Evolutionary conservation across 2,113 vertebrate species (phyloP).

Genomic region (Cygnus buccinator): DNA sequence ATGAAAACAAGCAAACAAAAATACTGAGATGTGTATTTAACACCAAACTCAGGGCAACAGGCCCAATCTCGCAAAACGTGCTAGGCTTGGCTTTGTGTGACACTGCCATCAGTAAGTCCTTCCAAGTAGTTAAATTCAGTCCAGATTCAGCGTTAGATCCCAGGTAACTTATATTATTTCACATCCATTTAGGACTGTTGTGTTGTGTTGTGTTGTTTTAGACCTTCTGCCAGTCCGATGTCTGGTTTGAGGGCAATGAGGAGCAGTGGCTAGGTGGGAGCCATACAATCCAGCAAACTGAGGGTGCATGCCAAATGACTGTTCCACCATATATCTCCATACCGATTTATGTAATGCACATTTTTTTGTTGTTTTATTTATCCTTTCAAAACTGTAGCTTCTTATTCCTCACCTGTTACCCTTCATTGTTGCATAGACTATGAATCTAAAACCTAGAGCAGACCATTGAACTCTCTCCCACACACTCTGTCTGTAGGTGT

Average conservation of each 20-base stretch:
- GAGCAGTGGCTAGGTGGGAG: neutral
- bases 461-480: neutral
- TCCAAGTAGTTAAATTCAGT: neutral
- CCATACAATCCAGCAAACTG: accelerated
- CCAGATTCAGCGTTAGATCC: neutral
- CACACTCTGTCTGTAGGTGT: neutral
- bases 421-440: neutral
- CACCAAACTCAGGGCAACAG: neutral
- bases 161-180: neutral
- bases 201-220: neutral
- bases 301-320: neutral
- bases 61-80: neutral
- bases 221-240: neutral
- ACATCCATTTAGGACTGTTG: neutral
- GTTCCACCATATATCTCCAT: neutral
- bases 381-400: neutral
- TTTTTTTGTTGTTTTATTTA: neutral
- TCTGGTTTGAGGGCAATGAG: neutral
- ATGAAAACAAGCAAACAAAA: neutral
- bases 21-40: neutral
- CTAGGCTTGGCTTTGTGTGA: neutral
- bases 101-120: neutral
- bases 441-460: neutral
- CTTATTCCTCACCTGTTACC: neutral
- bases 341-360: accelerated